These are phyloP conservation scores for Thripadectes ignobilis DNA, from an alignment of 2,797 vertebrate species.

Conservation along the genomic window DNA sequence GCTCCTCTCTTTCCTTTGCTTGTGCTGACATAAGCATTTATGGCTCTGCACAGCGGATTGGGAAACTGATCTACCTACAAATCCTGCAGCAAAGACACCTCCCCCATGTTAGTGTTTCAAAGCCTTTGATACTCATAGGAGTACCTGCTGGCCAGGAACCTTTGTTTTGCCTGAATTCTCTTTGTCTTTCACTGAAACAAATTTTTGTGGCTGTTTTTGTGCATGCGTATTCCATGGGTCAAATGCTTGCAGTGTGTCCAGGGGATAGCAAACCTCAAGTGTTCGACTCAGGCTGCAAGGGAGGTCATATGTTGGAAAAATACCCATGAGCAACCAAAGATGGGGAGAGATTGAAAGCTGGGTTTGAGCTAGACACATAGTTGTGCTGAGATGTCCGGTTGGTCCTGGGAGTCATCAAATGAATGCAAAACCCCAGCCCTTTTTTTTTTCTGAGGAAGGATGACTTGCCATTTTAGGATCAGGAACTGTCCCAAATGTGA, in stretches of 20 bases:
- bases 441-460: background rate
- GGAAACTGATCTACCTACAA: background rate
- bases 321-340: background rate
- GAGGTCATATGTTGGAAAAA: background rate
- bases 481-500: rapidly evolving
- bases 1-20: background rate
- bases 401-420: background rate
- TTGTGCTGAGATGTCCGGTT: background rate
- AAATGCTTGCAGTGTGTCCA: background rate
- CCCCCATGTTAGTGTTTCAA: background rate
- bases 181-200: background rate
- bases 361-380: rapidly evolving
- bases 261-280: background rate
- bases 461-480: background rate
- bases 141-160: background rate
- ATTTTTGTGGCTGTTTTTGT: background rate
- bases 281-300: background rate
- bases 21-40: background rate
- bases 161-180: background rate
- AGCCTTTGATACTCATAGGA: background rate
- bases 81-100: background rate
- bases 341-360: background rate
- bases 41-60: background rate
- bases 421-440: background rate
- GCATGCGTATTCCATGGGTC: background rate